Base-by-base conservation (phyloP, 2,113 vertebrate genomes). In the Cettia cetti region DNA sequence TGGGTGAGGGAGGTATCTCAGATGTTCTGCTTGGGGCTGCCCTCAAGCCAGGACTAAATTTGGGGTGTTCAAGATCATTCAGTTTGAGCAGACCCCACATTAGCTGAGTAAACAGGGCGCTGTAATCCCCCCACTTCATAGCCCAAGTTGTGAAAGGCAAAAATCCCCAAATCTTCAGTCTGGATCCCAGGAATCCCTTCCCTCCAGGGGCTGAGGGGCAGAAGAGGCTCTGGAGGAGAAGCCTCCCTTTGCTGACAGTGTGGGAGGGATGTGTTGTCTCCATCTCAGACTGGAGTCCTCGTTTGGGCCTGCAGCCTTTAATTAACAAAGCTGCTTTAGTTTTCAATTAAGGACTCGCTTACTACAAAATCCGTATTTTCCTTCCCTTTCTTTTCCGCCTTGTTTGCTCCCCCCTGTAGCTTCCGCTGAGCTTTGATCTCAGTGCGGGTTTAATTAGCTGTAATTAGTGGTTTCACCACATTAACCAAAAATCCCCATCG, bases 401-500 rank as follows among this genome's bases (percentile, higher is more conserved):
- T 93, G 76, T 91, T 85, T 93, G 94, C 66, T 96, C 69, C 33
- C 92, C 33, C 83, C 72, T 40, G 79, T 60, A 69, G 88, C 92
- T 95, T 95, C 65, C 31, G 44, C 49, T 19, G 74, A 94, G 92
- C 91, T 96, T 95, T 96, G 92, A 95, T 95, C 92, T 84, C 95
- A 60, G 81, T 23, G 70, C 79, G 87, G 83, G 82, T 90, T 96
- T 97, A 95, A 97, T 96, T 94, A 96, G 75, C 89, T 92, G 90
- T 97, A 95, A 94, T 97, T 93, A 97, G 94, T 40, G 90, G 54
- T 89, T 94, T 91, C 81, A 33, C 59, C 54, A 33, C 80, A 80
- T 95, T 96, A 92, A 97, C 89, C 52, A 42, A 91, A 94, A 94
- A 65, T 76, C 78, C 63, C n/a, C 30, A 37, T 61, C 3, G 33